Conservation (phyloP, 1,140 invertebrate genomes). For the Cephus cinctus region DNA sequence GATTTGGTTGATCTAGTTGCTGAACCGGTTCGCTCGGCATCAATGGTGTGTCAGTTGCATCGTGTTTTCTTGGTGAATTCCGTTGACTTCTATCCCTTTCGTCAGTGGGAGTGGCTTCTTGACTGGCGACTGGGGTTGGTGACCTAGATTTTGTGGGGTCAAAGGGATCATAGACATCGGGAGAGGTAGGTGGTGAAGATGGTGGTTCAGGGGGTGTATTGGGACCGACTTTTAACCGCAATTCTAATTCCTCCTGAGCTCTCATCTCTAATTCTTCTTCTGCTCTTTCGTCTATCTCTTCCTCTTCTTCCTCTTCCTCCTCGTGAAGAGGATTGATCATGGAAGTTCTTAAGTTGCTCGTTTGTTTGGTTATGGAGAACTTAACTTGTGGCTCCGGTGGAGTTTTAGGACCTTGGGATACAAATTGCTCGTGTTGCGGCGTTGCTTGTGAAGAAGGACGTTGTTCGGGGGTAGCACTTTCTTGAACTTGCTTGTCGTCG, state of each 20-base stretch:
- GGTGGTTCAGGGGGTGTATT: conserved; percentile 67
- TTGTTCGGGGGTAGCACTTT: conserved; percentile 38
- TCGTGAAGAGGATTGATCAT: conserved; percentile 64
- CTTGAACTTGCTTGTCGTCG: conserved; percentile 59
- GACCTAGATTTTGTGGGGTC: conserved; percentile 83
- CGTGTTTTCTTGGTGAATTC: conserved; percentile 42
- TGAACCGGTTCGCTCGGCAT: conserved; percentile 25
- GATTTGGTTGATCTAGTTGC: conserved; percentile 23
- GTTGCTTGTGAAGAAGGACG: conserved; percentile 33
- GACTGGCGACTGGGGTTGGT: conserved; percentile 55
- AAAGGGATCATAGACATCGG: conserved; percentile 83
- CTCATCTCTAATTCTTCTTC: conserved; percentile 52
- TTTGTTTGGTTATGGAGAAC: conserved; percentile 65
- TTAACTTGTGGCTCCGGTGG: conserved; percentile 73
- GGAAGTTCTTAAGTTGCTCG: conserved; percentile 58
- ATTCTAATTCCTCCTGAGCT: conserved; percentile 51
- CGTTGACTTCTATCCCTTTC: conserved; percentile 30
- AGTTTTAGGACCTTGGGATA: conserved; percentile 66
- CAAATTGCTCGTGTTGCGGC: conserved; percentile 46
- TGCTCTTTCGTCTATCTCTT: conserved; percentile 43
- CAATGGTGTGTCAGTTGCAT: conserved; percentile 19
- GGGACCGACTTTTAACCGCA: conserved; percentile 58
- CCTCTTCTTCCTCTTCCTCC: conserved; percentile 27
- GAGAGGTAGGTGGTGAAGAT: conserved; percentile 63
- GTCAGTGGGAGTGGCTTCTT: conserved; percentile 44